A percentile compares a stretch with the other conserved stretches of the same genome.
Evolutionary conservation across 2,888 invertebrate genomes (phyloP).

Genomic region (Plagiodera versicolora): DNA sequence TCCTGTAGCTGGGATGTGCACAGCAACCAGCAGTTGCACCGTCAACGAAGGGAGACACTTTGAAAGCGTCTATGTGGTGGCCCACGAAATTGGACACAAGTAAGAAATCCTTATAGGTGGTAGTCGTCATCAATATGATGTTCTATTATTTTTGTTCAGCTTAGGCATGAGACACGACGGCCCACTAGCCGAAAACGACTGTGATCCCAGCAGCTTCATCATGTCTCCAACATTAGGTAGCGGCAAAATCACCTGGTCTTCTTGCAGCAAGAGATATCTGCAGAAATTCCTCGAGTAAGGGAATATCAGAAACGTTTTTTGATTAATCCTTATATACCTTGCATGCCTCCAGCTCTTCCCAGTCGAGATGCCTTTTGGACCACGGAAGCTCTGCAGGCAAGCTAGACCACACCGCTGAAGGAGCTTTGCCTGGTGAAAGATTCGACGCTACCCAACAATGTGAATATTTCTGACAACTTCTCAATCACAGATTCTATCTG

Average conservation of each 20-base stretch:
- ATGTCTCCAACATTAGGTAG: conserved; percentile 92
- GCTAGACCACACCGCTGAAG: conserved; percentile 76
- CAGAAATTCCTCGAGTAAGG: conserved; percentile 78
- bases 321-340: too few species aligned
- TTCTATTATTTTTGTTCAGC: conserved; percentile 53
- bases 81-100: conserved; percentile 95
- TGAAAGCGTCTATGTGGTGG: conserved; percentile 91
- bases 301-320: not conserved
- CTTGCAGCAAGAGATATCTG: conserved; percentile 79
- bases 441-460: conserved; percentile 91
- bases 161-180: conserved; percentile 89
- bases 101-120: conserved; percentile 54
- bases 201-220: conserved; percentile 82
- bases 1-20: conserved; percentile 92
- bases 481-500: not conserved
- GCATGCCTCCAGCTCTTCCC: conserved; percentile 62
- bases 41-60: conserved; percentile 92
- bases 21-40: conserved; percentile 85
- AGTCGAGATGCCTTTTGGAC: conserved; percentile 76
- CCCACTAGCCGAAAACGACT: conserved; percentile 77
- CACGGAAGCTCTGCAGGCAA: conserved; percentile 73
- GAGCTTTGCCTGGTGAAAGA: conserved; percentile 79
- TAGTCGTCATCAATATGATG: too few species aligned
- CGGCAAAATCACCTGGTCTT: conserved; percentile 87
- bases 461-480: conserved; percentile 48